Conservation (phyloP, 2,888 invertebrate species). For the Noctua comes region DNA sequence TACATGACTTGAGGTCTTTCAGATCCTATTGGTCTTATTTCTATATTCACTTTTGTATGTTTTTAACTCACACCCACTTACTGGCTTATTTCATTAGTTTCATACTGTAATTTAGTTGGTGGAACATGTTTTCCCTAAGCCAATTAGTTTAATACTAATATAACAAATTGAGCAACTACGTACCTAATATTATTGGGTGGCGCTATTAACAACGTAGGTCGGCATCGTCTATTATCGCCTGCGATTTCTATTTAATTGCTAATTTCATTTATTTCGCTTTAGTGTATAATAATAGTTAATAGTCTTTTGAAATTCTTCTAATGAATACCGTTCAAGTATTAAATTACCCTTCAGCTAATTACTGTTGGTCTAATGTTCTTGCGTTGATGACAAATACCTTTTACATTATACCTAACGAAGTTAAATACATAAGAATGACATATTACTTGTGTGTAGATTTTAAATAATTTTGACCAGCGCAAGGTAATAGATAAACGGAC, state of each 20-base stretch:
- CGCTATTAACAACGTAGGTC: background rate
- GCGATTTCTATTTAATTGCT: constrained; percentile 7
- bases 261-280: constrained; percentile 7
- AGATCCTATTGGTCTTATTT: background rate
- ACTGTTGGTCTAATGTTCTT: background rate
- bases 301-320: constrained; percentile 2
- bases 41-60: background rate
- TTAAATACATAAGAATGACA: background rate
- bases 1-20: background rate
- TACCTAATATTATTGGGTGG: background rate
- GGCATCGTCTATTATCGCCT: background rate
- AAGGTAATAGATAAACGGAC: constrained; percentile 53
- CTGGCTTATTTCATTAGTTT: background rate
- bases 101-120: background rate
- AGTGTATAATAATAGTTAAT: background rate
- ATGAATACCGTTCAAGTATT: constrained; percentile 2
- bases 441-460: constrained; percentile 2
- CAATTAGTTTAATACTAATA: constrained; percentile 6
- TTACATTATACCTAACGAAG: background rate
- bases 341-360: constrained; percentile 4
- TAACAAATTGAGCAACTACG: constrained; percentile 12
- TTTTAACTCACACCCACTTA: background rate
- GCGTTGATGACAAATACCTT: background rate
- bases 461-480: constrained; percentile 30
- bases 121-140: background rate